phyloP scores from a whole-genome alignment of 2,888 invertebrate genomes.

The Orthosia cruda region DNA sequence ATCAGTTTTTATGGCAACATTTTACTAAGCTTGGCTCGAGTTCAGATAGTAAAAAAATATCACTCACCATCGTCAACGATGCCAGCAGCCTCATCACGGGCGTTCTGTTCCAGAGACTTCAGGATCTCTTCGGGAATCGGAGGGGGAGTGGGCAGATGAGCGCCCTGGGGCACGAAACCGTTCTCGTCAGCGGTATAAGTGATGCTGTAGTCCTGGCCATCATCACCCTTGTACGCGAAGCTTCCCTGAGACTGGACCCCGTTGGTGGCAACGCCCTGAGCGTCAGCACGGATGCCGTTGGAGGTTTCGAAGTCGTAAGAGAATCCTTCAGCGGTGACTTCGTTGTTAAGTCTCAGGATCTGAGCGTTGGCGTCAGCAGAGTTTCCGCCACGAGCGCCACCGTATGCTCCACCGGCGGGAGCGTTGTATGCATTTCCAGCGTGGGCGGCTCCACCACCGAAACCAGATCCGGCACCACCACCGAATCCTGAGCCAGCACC shows the following conservation, averaged over 20 bases:
- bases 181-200: constrained; percentile 90
- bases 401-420: constrained; percentile 73
- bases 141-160: constrained; percentile 89
- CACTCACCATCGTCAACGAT: constrained; percentile 90
- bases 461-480: constrained; percentile 63
- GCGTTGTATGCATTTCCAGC: constrained; percentile 66
- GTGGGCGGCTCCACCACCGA: constrained; percentile 66
- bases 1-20: no score
- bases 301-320: constrained; percentile 89
- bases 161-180: constrained; percentile 88
- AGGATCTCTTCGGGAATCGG: constrained; percentile 90
- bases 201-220: constrained; percentile 90
- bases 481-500: constrained; percentile 82
- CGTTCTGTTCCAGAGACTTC: constrained; percentile 89
- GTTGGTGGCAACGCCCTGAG: constrained; percentile 87
- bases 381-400: constrained; percentile 67
- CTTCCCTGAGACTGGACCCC: constrained; percentile 90
- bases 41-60: not conserved
- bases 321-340: constrained; percentile 88
- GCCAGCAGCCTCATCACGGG: constrained; percentile 89
- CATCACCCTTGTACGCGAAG: constrained; percentile 89
- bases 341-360: constrained; percentile 86
- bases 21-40: not conserved
- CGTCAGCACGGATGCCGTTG: constrained; percentile 89
- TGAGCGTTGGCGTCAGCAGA: constrained; percentile 86